phyloP scores from a whole-genome alignment of 2,888 invertebrate genomes.

The Pheosia gnoma region DNA sequence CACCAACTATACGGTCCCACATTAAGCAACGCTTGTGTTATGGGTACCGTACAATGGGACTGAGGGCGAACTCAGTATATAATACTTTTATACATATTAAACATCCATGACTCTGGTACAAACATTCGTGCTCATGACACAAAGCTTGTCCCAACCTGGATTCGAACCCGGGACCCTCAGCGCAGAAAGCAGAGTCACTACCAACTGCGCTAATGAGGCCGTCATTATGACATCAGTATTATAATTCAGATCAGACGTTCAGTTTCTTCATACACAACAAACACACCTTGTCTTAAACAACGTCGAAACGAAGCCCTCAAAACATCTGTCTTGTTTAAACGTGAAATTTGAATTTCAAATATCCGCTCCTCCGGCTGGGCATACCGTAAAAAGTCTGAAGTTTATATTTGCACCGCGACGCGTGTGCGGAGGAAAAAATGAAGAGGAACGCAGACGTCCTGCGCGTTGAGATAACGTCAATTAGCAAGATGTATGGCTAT shows the following conservation, averaged over 20 bases:
- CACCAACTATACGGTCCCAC: too few relatives aligned
- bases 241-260: background rate
- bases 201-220: too few relatives aligned
- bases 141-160: too few relatives aligned
- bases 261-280: slow-evolving; percentile 1
- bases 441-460: slow-evolving; percentile 46
- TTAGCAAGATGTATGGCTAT: slow-evolving; percentile 59
- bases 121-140: too few relatives aligned
- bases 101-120: too few relatives aligned
- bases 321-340: slow-evolving; percentile 4
- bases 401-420: slow-evolving; percentile 35
- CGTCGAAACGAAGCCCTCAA: background rate
- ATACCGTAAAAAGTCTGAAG: slow-evolving; percentile 12
- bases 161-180: too few relatives aligned
- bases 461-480: slow-evolving; percentile 56
- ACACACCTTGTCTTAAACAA: background rate
- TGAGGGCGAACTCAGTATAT: too few relatives aligned
- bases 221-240: too few relatives aligned
- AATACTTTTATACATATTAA: too few relatives aligned
- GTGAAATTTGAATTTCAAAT: slow-evolving; percentile 19
- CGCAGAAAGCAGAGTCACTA: too few relatives aligned
- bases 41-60: too few relatives aligned
- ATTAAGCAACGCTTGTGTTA: too few relatives aligned
- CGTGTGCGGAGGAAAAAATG: slow-evolving; percentile 40
- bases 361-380: slow-evolving; percentile 5